These are phyloP conservation scores for Hirtodrosophila alboralis DNA, from an alignment of 2,888 invertebrate species.

Conservation along the genomic window DNA sequence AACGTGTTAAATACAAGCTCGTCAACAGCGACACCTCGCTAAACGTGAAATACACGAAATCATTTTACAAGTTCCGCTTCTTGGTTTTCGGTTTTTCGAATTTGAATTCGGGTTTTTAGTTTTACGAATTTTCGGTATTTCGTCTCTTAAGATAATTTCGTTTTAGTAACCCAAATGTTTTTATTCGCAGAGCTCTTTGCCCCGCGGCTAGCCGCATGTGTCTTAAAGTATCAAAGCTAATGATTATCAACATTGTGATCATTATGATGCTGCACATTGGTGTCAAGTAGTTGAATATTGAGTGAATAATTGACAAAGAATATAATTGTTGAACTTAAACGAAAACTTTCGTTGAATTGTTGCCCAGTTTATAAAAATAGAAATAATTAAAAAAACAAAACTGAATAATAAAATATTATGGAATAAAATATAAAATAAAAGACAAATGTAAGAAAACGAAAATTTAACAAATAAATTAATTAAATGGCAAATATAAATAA, in stretches of 20 bases:
- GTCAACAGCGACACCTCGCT: constrained; percentile 51
- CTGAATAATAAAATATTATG: too few relatives aligned
- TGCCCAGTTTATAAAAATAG: too few relatives aligned
- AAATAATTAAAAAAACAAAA: too few relatives aligned
- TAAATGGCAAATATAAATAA: too few relatives aligned
- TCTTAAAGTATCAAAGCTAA: constrained; percentile 65
- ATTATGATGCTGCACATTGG: constrained; percentile 43
- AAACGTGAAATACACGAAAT: constrained; percentile 75
- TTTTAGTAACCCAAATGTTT: constrained; percentile 77
- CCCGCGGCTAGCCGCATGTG: constrained; percentile 74
- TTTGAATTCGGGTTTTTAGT: constrained; percentile 21
- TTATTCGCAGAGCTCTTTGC: constrained; percentile 51
- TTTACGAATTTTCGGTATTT: constrained; percentile 20
- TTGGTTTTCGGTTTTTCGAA: constrained; percentile 37
- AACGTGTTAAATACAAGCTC: too few relatives aligned
- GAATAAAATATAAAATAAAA: too few relatives aligned
- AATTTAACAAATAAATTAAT: too few relatives aligned
- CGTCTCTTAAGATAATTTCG: constrained; percentile 25
- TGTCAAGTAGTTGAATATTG: neutral
- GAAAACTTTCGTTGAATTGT: too few relatives aligned
- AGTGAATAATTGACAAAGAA: too few relatives aligned
- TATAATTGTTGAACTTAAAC: too few relatives aligned
- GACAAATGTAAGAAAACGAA: too few relatives aligned
- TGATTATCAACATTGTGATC: constrained; percentile 44
- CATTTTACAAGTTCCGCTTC: constrained; percentile 78